These are phyloP conservation scores for Aptenodytes forsteri DNA, from an alignment of 2,113 vertebrate genomes.

Conservation along the genomic window DNA sequence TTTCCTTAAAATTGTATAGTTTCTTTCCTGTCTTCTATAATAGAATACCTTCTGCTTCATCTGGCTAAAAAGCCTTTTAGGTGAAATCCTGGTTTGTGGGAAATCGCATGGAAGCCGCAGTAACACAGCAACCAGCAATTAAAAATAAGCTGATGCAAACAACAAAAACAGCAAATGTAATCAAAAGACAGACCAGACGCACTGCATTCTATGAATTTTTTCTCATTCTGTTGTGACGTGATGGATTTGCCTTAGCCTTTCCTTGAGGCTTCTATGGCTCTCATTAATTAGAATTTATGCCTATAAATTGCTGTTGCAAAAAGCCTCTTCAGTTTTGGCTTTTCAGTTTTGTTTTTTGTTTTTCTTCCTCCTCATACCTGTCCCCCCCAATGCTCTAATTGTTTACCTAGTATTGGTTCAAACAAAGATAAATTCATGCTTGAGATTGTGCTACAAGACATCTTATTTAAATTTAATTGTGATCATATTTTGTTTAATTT, in stretches of 20 bases:
- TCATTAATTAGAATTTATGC: constrained; percentile 4
- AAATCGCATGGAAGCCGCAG: not conserved
- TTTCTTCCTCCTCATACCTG: not conserved
- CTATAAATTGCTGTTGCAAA: not conserved
- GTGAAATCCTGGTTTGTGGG: constrained; percentile 49
- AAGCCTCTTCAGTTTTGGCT: not conserved
- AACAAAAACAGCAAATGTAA: constrained; percentile 43
- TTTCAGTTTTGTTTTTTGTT: not conserved
- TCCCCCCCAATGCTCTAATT: not conserved
- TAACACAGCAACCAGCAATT: constrained; percentile 34
- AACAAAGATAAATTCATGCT: not conserved
- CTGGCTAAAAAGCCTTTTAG: not conserved
- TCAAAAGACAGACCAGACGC: constrained; percentile 45
- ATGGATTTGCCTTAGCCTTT: constrained; percentile 29
- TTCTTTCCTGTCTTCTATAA: not conserved
- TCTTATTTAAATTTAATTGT: not conserved
- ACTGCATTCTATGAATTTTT: constrained; percentile 40
- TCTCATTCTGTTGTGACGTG: constrained; percentile 14
- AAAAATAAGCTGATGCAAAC: constrained; percentile 51
- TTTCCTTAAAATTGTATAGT: not conserved
- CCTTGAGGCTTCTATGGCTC: constrained; percentile 1
- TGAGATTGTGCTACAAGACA: not conserved
- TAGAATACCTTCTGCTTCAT: not conserved
- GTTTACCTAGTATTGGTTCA: not conserved
- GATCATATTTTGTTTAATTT: not conserved